phyloP scores from a whole-genome alignment of 1,140 invertebrate species.

The Drosophila auraria region DNA sequence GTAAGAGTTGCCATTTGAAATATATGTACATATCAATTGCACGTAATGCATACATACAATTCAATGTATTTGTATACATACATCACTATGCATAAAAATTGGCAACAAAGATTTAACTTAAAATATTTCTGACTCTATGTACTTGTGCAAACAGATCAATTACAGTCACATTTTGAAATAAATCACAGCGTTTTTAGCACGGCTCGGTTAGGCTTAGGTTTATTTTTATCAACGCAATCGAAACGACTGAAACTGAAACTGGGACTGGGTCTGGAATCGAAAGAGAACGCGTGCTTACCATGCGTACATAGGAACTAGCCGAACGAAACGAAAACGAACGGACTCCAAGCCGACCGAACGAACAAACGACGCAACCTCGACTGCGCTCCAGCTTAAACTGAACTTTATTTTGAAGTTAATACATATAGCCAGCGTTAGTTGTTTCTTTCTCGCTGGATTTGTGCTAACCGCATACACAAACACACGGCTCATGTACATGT shows the following conservation, averaged over 20 bases:
- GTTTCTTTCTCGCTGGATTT: slow-evolving; percentile 57
- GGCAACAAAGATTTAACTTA: slow-evolving; percentile 13
- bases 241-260: slow-evolving; percentile 52
- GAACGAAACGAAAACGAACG: slow-evolving; percentile 47
- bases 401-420: slow-evolving; percentile 82
- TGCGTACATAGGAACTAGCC: slow-evolving; percentile 75
- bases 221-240: slow-evolving; percentile 29
- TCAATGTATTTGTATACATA: slow-evolving; percentile 23
- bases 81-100: slow-evolving; percentile 36
- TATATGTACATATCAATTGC: slow-evolving; percentile 16
- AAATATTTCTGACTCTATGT: not conserved
- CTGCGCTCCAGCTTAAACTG: slow-evolving; percentile 81
- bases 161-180: slow-evolving; percentile 32
- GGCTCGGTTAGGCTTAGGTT: slow-evolving; percentile 16
- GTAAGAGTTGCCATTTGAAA: slow-evolving; percentile 56
- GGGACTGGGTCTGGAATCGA: slow-evolving; percentile 42
- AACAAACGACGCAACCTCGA: slow-evolving; percentile 78
- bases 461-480: slow-evolving; percentile 56
- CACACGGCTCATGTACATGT: slow-evolving; percentile 28
- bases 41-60: slow-evolving; percentile 26
- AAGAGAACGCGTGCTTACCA: slow-evolving; percentile 79
- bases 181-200: slow-evolving; percentile 24
- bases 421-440: slow-evolving; percentile 53
- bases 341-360: slow-evolving; percentile 73
- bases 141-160: slow-evolving; percentile 2